These are phyloP conservation scores for Nasalis larvatus DNA, from an alignment of 2,113 vertebrate species.

Conservation along the genomic window DNA sequence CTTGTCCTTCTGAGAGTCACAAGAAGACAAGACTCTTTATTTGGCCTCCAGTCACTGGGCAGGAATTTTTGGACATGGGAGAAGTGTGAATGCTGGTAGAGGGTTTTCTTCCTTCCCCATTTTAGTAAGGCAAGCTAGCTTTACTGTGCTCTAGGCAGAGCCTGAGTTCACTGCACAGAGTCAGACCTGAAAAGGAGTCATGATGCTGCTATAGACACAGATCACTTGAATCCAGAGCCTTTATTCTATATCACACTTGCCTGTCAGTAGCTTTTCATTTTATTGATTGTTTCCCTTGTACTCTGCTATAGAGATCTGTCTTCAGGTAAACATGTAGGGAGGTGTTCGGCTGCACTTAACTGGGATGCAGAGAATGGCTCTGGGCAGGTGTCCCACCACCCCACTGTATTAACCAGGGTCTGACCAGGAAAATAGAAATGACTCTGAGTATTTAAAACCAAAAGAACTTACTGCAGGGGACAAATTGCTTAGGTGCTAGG, in stretches of 20 bases:
- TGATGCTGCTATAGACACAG: background rate
- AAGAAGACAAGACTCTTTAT: background rate
- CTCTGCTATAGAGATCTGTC: background rate
- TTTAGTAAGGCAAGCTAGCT: background rate
- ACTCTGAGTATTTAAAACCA: background rate
- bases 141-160: background rate
- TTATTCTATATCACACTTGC: background rate
- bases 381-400: background rate
- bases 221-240: background rate
- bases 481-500: background rate
- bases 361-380: background rate
- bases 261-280: background rate
- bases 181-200: background rate
- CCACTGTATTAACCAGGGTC: background rate
- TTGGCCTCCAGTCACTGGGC: background rate
- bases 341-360: background rate
- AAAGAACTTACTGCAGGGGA: background rate
- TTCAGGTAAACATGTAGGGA: background rate
- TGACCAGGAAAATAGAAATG: background rate
- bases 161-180: background rate
- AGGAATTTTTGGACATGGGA: background rate
- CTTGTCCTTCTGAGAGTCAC: background rate
- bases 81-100: accelerated
- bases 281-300: background rate
- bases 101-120: background rate